phyloP scores from a whole-genome alignment of 2,113 vertebrate genomes.

The Hylia prasina region DNA sequence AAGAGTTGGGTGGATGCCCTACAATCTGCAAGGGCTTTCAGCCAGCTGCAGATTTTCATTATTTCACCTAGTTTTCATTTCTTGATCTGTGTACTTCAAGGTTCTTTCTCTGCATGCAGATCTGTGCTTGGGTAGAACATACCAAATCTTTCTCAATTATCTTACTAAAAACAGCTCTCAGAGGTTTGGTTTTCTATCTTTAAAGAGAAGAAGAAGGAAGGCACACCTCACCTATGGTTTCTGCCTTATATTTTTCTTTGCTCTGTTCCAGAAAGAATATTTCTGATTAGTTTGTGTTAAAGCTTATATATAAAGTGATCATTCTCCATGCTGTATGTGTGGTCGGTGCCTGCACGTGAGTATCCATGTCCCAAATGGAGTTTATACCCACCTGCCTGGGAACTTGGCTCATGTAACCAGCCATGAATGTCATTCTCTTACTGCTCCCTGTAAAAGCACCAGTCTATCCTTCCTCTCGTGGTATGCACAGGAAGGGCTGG shows the following conservation, averaged over 20 bases:
- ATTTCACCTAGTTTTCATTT: not conserved
- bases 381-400: not conserved
- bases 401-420: not conserved
- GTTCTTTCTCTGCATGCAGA: not conserved
- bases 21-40: not conserved
- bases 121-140: not conserved
- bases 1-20: not conserved
- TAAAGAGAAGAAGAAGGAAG: not conserved
- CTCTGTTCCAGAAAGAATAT: not conserved
- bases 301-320: not conserved
- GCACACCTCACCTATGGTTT: not conserved
- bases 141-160: not conserved
- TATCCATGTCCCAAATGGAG: not conserved
- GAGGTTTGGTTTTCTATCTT: not conserved
- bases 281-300: not conserved
- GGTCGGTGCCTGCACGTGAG: not conserved
- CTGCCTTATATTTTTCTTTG: not conserved
- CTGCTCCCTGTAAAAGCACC: not conserved
- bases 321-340: not conserved
- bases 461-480: not conserved
- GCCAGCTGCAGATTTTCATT: not conserved
- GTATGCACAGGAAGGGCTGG: not conserved
- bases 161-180: not conserved
- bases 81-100: not conserved
- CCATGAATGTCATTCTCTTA: not conserved